Evolutionary conservation across 2,797 vertebrate species (phyloP).

Genomic region (Champsocephalus esox): DNA sequence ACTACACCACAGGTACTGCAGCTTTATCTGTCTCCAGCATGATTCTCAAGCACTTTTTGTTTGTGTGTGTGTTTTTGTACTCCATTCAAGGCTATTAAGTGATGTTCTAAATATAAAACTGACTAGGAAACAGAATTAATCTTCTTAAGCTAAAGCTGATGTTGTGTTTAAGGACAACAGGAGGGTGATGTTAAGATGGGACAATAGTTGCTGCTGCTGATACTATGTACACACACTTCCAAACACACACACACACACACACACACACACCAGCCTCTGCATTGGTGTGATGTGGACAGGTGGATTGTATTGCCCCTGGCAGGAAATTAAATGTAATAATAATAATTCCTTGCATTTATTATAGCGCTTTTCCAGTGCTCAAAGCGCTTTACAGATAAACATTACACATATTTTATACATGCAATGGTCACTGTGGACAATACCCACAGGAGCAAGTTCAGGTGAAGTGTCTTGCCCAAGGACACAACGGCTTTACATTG

Average conservation of each 20-base stretch:
- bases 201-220: conserved; percentile 6
- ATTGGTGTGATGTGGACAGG: conserved; percentile 50
- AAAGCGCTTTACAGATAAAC: too few relatives aligned
- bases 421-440: too few relatives aligned
- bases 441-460: too few relatives aligned
- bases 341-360: too few relatives aligned
- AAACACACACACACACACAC: neutral
- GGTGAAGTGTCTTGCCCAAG: too few relatives aligned
- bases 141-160: conserved; percentile 14
- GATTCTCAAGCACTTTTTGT: neutral
- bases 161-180: conserved; percentile 27
- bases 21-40: conserved; percentile 14
- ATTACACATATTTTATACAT: too few relatives aligned
- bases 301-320: conserved; percentile 54
- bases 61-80: neutral
- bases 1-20: conserved; percentile 74
- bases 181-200: conserved; percentile 48
- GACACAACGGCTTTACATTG: too few relatives aligned
- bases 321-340: conserved; percentile 34
- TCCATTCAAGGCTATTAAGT: conserved; percentile 5
- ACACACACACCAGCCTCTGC: conserved; percentile 30
- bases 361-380: too few relatives aligned
- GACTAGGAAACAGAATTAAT: conserved; percentile 4
- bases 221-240: too few relatives aligned
- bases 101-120: conserved; percentile 1